Percentiles rank a stretch among this genome's conserved stretches.
phyloP scores from a whole-genome alignment of 1,140 invertebrate genomes.

The Cherax destructor region DNA sequence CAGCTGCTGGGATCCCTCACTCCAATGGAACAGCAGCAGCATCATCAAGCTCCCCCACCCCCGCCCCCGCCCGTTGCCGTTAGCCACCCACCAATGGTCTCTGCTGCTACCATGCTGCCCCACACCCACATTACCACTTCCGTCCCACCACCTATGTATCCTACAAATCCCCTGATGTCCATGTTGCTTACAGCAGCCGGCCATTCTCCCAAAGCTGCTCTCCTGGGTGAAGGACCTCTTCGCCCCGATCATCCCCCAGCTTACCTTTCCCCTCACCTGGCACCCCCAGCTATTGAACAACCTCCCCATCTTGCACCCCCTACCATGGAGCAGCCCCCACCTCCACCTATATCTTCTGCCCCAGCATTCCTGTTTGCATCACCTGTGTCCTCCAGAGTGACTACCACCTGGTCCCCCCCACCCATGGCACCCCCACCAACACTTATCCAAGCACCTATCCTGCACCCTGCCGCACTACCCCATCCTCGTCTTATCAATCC shows the following conservation, averaged over 20 bases:
- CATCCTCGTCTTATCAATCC: conserved; percentile 51
- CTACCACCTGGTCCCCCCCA: conserved; percentile 69
- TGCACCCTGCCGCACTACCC: conserved; percentile 34
- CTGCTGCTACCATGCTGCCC: not conserved
- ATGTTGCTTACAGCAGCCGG: conserved; percentile 58
- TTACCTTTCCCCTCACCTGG: conserved; percentile 77
- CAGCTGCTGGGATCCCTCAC: conserved; percentile 73
- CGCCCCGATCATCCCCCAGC: conserved; percentile 73
- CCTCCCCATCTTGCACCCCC: conserved; percentile 77
- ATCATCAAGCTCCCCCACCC: not conserved
- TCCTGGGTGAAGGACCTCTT: conserved; percentile 47
- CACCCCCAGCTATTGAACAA: conserved; percentile 76
- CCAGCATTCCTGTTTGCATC: conserved; percentile 57
- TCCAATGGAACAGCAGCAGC: conserved; percentile 63
- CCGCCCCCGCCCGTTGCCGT: conserved; percentile 27
- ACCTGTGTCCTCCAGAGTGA: conserved; percentile 37
- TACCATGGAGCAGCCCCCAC: conserved; percentile 69
- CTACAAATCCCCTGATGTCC: conserved; percentile 57
- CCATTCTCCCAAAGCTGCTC: conserved; percentile 51
- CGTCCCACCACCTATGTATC: conserved; percentile 68
- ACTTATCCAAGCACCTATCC: conserved; percentile 27
- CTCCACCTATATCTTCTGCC: conserved; percentile 70
- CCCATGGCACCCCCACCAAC: conserved; percentile 50
- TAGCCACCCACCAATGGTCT: not conserved
- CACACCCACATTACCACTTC: conserved; percentile 68